Evolutionary conservation across 2,113 vertebrate species (phyloP), one percentile per base, ranked within the genome.

Genomic region (Pseudolaguvia tuberculata): DNA sequence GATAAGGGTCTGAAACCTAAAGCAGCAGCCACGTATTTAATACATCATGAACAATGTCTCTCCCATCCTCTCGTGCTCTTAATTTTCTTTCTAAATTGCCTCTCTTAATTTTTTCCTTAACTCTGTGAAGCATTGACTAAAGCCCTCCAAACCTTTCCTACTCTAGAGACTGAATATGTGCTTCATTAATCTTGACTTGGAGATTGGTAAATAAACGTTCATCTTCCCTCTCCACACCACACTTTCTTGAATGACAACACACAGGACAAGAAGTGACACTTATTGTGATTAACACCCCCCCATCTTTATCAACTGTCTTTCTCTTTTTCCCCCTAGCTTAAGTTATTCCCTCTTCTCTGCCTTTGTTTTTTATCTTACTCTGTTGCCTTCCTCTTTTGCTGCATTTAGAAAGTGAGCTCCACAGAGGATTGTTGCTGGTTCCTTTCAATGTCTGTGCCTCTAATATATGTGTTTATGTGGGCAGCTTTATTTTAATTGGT

Each of bases 111-210:
- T 21, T 42, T 17, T 65, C 62, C 45, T 65, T 48, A 65, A 25
- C 21, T 65, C 62, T 65, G 14, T 48, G 42, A 65, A 65, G 39
- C 39, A 65, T 23, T 65, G 61, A 65, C 12, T 47, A 65, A 65
- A 65, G 21, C 42, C 42, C 21, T 65, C 42, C 13, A 65, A 47
- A 21, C 15, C 42, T 23, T 47, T 47, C 7, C 42, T 25, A 47
- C 42, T 65, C 62, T 2, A 47, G 62, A 65, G 42, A 47, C 62
- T 65, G 62, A 65, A 65, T 18, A 10, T 27, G 62, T 65, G 62
- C 62, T 65, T 65, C 62, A 65, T 65, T 65, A 65, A 65, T 65
- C 62, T 47, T 3, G 62, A 65, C 62, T 65, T 25, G 42, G 42
- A 65, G 62, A 65, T 3, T 21, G 39, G 21, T 65, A 65, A 65